A percentile compares a stretch with the other conserved stretches of the same genome.
These are phyloP conservation scores for Odontocerum albicorne DNA, from an alignment of 2,888 invertebrate species.

Conservation along the genomic window DNA sequence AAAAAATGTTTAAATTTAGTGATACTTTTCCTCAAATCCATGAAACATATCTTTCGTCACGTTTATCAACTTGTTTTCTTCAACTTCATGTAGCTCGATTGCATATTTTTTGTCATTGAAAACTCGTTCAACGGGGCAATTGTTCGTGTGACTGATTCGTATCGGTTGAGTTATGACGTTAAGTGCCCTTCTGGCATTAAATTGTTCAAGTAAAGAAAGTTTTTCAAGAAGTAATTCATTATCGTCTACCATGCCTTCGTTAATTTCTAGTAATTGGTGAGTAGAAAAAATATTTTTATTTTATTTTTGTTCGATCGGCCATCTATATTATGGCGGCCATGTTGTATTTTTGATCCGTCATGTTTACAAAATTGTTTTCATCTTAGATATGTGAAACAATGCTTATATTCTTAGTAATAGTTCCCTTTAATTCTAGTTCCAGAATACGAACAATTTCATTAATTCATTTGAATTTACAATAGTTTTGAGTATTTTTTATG, in stretches of 20 bases:
- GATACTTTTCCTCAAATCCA: too few species aligned
- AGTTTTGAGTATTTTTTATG: too few species aligned
- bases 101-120: constrained; percentile 1
- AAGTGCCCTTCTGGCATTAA: constrained; percentile 54
- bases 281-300: constrained; percentile 41
- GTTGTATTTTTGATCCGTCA: constrained; percentile 42
- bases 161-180: constrained; percentile 56
- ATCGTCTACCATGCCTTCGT: constrained; percentile 61
- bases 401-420: too few species aligned
- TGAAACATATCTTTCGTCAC: too few species aligned
- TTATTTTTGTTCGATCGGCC: constrained; percentile 2
- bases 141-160: constrained; percentile 30
- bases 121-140: constrained; percentile 17
- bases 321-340: constrained; percentile 39
- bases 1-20: too few species aligned
- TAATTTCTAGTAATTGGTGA: constrained; percentile 67
- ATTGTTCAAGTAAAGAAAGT: constrained; percentile 54
- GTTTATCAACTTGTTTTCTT: too few species aligned
- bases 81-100: too few species aligned
- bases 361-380: constrained; percentile 33
- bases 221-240: constrained; percentile 52
- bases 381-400: too few species aligned
- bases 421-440: background rate
- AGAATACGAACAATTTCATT: too few species aligned
- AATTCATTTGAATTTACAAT: too few species aligned